These are phyloP conservation scores for Aleiodes leptofemur DNA, from an alignment of 2,888 invertebrate species.

Conservation along the genomic window DNA sequence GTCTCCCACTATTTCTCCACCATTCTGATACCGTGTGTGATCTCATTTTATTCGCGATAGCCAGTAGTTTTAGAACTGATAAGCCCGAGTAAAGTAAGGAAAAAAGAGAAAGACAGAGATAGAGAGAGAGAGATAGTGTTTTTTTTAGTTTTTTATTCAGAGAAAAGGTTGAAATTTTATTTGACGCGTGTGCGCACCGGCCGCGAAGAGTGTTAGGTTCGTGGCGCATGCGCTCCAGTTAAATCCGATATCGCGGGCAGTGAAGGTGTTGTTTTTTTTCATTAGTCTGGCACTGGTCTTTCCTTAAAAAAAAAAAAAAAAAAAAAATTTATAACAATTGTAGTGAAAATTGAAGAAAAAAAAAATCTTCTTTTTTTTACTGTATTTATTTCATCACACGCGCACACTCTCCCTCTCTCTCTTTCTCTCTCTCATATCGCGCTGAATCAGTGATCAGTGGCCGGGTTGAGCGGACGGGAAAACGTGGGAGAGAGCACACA, in stretches of 20 bases:
- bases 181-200: conserved; percentile 57
- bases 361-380: no score
- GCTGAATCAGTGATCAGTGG: conserved; percentile 17
- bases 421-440: neutral
- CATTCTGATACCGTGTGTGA: neutral
- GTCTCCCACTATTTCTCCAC: neutral
- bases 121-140: neutral
- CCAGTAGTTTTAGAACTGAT: conserved; percentile 13
- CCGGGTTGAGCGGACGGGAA: conserved; percentile 10
- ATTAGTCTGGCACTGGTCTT: conserved; percentile 14
- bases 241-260: conserved; percentile 28
- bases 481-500: neutral
- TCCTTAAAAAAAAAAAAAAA: conserved; percentile 2
- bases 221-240: conserved; percentile 52
- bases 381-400: no score
- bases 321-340: no score
- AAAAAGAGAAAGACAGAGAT: neutral
- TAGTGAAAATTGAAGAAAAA: no score
- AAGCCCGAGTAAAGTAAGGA: neutral
- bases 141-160: neutral
- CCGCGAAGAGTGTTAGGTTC: conserved; percentile 51
- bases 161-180: neutral
- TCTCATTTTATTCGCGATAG: conserved; percentile 11
- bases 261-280: conserved; percentile 39
- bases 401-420: no score